A percentile compares a stretch with the other conserved stretches of the same genome.
Evolutionary conservation across 2,113 vertebrate species (phyloP).

Genomic region (Ibidorhyncha struthersii): DNA sequence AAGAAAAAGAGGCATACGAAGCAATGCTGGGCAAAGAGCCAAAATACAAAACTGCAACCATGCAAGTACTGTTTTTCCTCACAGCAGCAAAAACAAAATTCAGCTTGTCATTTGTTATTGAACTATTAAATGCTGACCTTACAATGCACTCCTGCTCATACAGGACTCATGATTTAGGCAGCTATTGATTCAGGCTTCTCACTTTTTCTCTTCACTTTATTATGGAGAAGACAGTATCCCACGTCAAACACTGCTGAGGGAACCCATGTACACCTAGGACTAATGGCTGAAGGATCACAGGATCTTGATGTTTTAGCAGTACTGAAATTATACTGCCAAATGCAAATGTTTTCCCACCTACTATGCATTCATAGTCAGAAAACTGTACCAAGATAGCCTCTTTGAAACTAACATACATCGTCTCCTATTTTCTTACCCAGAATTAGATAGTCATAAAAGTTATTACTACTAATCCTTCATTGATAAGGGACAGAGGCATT

Average conservation of each 20-base stretch:
- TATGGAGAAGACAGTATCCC: background rate
- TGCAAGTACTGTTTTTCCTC: constrained; percentile 6
- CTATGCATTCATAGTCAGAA: background rate
- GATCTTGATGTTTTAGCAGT: background rate
- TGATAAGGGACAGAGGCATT: background rate
- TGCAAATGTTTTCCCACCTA: background rate
- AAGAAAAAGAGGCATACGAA: background rate
- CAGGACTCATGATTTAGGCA: background rate
- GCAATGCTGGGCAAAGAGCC: background rate
- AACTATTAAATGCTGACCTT: constrained; percentile 26
- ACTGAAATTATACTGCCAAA: background rate
- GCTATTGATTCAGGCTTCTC: background rate
- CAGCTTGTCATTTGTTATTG: background rate
- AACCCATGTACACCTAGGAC: background rate
- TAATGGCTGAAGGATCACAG: background rate
- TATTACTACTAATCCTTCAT: background rate
- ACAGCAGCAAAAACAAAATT: constrained; percentile 21
- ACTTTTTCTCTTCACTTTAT: constrained; percentile 1
- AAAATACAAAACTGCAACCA: constrained; percentile 1
- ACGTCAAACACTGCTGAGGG: background rate
- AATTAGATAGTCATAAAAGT: background rate
- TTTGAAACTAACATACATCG: background rate
- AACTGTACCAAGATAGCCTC: background rate
- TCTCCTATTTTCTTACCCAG: background rate
- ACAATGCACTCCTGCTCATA: background rate